These are phyloP conservation scores for Seriola quinqueradiata DNA, from an alignment of 2,113 vertebrate species.

Conservation along the genomic window DNA sequence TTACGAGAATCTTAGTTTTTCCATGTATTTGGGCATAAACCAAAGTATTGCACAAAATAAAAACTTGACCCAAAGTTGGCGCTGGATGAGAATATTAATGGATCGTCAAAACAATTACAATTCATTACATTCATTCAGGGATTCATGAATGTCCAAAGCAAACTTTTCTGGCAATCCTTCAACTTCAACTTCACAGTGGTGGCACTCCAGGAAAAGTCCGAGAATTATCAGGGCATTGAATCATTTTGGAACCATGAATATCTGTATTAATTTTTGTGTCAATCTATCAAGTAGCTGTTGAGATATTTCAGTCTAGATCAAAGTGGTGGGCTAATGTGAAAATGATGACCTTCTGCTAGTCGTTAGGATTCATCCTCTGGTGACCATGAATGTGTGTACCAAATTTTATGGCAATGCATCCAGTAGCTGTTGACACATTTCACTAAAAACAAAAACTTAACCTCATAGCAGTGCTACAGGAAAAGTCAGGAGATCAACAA, in stretches of 20 bases:
- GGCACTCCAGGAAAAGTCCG: not conserved
- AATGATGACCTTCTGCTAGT: not conserved
- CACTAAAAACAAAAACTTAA: not conserved
- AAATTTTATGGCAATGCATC: not conserved
- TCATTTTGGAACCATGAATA: not conserved
- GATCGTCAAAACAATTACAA: not conserved
- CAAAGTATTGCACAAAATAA: not conserved
- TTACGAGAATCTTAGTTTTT: not conserved
- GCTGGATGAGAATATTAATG: not conserved
- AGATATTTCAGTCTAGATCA: not conserved
- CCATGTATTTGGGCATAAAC: not conserved
- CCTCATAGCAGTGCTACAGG: not conserved
- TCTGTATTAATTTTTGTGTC: not conserved
- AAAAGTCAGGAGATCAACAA: not conserved
- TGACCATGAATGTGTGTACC: not conserved
- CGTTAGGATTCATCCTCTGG: not conserved
- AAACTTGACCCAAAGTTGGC: not conserved
- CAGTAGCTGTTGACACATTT: not conserved
- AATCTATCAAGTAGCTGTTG: not conserved
- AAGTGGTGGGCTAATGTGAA: not conserved
- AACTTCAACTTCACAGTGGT: not conserved
- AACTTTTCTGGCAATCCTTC: not conserved
- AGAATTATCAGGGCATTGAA: not conserved
- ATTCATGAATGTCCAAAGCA: not conserved
- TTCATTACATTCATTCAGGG: not conserved